These are phyloP conservation scores for Punctoribates punctum DNA, from an alignment of 2,888 invertebrate species.

Conservation along the genomic window DNA sequence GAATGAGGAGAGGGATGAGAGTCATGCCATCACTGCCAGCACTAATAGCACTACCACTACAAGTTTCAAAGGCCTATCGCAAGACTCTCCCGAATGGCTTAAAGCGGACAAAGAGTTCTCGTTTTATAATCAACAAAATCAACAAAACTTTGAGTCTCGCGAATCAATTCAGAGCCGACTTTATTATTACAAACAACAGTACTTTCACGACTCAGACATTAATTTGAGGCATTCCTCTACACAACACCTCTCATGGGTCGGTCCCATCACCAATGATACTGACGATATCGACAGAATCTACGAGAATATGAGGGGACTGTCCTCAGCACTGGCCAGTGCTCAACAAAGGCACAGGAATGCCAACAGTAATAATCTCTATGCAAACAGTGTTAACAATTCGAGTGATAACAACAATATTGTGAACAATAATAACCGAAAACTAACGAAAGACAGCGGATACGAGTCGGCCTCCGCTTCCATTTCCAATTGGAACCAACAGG, in stretches of 20 bases:
- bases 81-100: slow-evolving; percentile 35
- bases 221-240: slow-evolving; percentile 26
- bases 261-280: neutral
- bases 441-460: slow-evolving; percentile 42
- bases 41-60: slow-evolving; percentile 10
- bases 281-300: slow-evolving; percentile 28
- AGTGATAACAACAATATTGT: neutral
- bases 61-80: slow-evolving; percentile 5
- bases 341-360: slow-evolving; percentile 18
- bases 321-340: neutral
- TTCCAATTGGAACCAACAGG: neutral
- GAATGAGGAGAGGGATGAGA: slow-evolving; percentile 35
- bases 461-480: slow-evolving; percentile 38
- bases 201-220: slow-evolving; percentile 20
- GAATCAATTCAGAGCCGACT: slow-evolving; percentile 10
- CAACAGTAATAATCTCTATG: slow-evolving; percentile 23
- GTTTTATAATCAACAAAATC: slow-evolving; percentile 22
- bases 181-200: slow-evolving; percentile 20
- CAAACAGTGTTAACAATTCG: neutral
- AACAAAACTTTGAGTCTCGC: slow-evolving; percentile 2
- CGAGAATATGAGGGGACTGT: slow-evolving; percentile 22
- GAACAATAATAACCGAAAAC: slow-evolving; percentile 22
- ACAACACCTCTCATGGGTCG: slow-evolving; percentile 20
- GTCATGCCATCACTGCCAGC: slow-evolving; percentile 7
- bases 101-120: slow-evolving; percentile 34